Evolutionary conservation across 1,140 invertebrate species (phyloP).

Genomic region (Drosophila orosa): DNA sequence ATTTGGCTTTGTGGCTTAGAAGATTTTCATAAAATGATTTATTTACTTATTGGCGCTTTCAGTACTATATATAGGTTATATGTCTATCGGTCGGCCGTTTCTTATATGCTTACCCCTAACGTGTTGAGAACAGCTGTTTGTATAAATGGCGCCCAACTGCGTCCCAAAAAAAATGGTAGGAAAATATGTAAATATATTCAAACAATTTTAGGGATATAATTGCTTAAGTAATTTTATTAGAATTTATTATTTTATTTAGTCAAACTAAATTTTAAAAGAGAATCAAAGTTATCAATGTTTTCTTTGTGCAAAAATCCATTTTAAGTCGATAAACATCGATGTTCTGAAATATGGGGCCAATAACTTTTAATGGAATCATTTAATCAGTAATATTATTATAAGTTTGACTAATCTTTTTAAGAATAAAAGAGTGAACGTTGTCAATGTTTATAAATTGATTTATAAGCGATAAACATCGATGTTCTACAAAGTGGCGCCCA

Average conservation of each 20-base stretch:
- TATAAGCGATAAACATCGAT: no score
- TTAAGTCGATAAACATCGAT: background rate
- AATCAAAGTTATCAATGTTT: background rate
- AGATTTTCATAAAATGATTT: slow-evolving; percentile 10
- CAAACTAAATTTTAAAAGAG: background rate
- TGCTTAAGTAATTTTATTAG: no score
- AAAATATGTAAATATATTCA: background rate
- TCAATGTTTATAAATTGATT: no score
- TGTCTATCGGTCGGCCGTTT: background rate
- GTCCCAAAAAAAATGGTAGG: no score
- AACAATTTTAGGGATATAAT: background rate
- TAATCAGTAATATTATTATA: background rate
- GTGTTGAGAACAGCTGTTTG: background rate
- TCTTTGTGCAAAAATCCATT: background rate
- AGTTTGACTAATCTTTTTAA: background rate
- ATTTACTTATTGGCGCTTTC: background rate
- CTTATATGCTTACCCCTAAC: no score
- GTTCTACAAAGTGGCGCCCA: no score
- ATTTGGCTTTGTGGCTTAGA: slow-evolving; percentile 20
- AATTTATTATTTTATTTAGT: no score
- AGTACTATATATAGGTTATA: background rate
- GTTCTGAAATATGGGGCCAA: background rate
- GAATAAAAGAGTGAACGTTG: background rate
- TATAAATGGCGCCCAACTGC: background rate
- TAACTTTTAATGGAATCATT: background rate